Evolutionary conservation across 2,888 invertebrate genomes (phyloP).

Genomic region (Orchesella flavescens): DNA sequence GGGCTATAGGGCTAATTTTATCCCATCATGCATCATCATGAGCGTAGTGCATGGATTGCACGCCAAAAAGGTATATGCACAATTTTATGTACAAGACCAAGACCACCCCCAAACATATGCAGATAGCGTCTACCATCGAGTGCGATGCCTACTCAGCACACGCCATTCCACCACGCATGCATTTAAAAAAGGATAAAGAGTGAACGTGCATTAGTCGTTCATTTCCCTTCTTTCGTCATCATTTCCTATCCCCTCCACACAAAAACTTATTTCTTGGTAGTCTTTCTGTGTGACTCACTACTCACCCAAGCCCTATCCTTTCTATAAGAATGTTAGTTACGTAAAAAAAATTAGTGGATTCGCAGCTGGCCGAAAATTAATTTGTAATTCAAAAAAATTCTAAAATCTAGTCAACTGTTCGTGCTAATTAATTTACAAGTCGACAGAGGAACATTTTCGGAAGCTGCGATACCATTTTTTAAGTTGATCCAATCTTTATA

Average conservation of each 20-base stretch:
- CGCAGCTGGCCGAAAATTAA: slow-evolving; percentile 7
- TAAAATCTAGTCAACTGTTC: not conserved
- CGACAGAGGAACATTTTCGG: not conserved
- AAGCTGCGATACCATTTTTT: not conserved
- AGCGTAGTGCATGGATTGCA: not conserved
- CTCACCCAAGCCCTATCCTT: not conserved
- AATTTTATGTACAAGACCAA: not conserved
- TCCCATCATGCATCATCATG: no score
- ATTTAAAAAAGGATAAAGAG: not conserved
- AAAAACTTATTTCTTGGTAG: not conserved
- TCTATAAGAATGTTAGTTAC: not conserved
- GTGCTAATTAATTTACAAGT: not conserved
- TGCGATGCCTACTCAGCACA: no score
- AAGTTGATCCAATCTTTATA: no score
- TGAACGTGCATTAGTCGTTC: slow-evolving; percentile 30
- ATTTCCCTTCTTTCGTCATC: slow-evolving; percentile 31
- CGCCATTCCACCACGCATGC: no score
- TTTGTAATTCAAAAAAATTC: slow-evolving; percentile 7
- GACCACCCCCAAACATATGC: no score
- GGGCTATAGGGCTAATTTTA: no score
- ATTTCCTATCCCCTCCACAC: slow-evolving; percentile 33
- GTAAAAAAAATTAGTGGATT: no score
- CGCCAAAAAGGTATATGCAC: not conserved
- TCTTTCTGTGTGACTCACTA: slow-evolving; percentile 38
- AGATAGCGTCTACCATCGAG: no score